Percentiles rank a stretch among this genome's conserved stretches.
Conservation (phyloP, 2,888 invertebrate genomes). For the Salpingus planirostris region DNA sequence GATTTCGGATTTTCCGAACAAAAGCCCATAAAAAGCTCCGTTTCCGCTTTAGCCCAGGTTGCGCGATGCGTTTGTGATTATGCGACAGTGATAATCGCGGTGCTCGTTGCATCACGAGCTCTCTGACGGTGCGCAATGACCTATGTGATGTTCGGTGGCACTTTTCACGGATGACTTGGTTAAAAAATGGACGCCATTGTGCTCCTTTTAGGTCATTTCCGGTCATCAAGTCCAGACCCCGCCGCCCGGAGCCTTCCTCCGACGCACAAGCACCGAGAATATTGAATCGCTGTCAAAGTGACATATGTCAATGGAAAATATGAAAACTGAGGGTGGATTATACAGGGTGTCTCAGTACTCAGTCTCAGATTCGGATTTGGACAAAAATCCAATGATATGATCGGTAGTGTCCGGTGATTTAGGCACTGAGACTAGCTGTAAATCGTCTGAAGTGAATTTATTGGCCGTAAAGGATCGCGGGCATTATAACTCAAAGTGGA, state of each 20-base stretch:
- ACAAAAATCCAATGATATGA: too few relatives aligned
- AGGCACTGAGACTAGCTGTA: slow-evolving; percentile 9
- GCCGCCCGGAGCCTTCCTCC: too few relatives aligned
- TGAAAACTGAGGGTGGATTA: too few relatives aligned
- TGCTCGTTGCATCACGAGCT: slow-evolving; percentile 9
- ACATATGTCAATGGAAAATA: too few relatives aligned
- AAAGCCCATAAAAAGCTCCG: slow-evolving; percentile 14
- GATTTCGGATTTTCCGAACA: slow-evolving; percentile 8
- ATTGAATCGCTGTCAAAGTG: too few relatives aligned
- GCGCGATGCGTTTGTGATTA: too few relatives aligned
- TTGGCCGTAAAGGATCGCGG: slow-evolving; percentile 10
- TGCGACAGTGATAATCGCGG: slow-evolving; percentile 15
- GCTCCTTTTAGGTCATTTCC: slow-evolving; percentile 10
- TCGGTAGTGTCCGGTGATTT: too few relatives aligned
- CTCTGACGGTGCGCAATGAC: slow-evolving; percentile 14
- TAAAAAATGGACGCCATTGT: slow-evolving; percentile 14
- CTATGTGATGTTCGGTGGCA: slow-evolving; percentile 15
- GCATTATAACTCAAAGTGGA: too few relatives aligned
- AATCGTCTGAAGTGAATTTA: slow-evolving; percentile 9
- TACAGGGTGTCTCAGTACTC: too few relatives aligned
- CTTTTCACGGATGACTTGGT: slow-evolving; percentile 15
- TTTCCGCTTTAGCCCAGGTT: slow-evolving; percentile 13
- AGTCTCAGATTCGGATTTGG: too few relatives aligned
- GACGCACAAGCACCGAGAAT: too few relatives aligned
- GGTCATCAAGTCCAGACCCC: too few relatives aligned